These are phyloP conservation scores for Aurelia coerulea DNA, from an alignment of 30 jellyfish, hydroid and myxozoan species.

Conservation along the genomic window DNA sequence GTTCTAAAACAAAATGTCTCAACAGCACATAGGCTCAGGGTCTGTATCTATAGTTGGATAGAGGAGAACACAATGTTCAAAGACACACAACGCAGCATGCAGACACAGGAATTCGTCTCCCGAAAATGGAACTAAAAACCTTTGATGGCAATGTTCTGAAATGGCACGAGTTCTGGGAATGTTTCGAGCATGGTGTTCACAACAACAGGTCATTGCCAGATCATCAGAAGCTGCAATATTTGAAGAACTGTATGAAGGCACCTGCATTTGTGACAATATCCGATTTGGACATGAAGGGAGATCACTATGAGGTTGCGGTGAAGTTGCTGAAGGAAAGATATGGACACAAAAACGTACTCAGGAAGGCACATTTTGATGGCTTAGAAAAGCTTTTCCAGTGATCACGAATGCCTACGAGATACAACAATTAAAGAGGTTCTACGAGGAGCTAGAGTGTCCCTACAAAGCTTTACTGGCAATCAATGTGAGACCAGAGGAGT, in stretches of 20 bases:
- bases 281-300: slow-evolving; percentile 28
- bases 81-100: no score
- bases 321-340: slow-evolving; percentile 33
- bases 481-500: slow-evolving; percentile 19
- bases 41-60: no score
- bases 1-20: neutral
- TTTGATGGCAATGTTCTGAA: no score
- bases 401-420: slow-evolving; percentile 8
- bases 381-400: slow-evolving; percentile 7
- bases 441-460: slow-evolving; percentile 49
- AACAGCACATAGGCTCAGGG: neutral
- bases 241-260: slow-evolving; percentile 39
- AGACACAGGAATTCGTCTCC: slow-evolving; percentile 5
- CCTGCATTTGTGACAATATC: slow-evolving; percentile 47
- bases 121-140: no score
- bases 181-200: no score
- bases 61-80: no score
- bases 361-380: slow-evolving; percentile 48
- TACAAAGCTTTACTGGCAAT: slow-evolving; percentile 39
- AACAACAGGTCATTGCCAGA: no score
- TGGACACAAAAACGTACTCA: slow-evolving; percentile 43
- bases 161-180: no score
- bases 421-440: slow-evolving; percentile 26
- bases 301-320: slow-evolving; percentile 30
- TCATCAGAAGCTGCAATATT: slow-evolving; percentile 36